phyloP scores from a whole-genome alignment of 2,113 vertebrate genomes.

The Callopanchax toddi region DNA sequence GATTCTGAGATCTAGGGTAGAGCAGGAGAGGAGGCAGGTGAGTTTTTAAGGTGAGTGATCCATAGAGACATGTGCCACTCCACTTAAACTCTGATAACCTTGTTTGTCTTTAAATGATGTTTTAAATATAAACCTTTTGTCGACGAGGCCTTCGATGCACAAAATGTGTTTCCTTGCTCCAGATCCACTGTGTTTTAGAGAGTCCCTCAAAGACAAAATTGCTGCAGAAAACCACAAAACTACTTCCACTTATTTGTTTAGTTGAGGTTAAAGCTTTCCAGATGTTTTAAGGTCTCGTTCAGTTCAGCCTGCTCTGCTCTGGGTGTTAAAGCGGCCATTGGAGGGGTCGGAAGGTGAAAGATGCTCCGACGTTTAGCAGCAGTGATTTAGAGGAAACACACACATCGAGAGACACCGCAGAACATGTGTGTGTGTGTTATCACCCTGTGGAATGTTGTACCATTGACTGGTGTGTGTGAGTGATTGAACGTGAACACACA shows the following conservation, averaged over 20 bases:
- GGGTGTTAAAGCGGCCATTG: conserved; percentile 19
- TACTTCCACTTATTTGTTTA: conserved; percentile 54
- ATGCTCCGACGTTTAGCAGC: conserved; percentile 23
- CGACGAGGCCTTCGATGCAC: conserved; percentile 17
- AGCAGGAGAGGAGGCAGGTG: background rate
- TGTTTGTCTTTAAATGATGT: conserved; percentile 4
- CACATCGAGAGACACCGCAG: conserved; percentile 4
- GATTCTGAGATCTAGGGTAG: background rate
- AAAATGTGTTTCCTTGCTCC: conserved; percentile 32
- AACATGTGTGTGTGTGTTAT: background rate
- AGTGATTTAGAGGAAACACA: conserved; percentile 20
- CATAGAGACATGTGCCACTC: too few species aligned
- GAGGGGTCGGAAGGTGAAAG: conserved; percentile 52
- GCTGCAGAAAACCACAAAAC: conserved; percentile 29
- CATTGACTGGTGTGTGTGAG: background rate
- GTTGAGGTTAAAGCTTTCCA: conserved; percentile 58
- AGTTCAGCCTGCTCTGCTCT: conserved; percentile 34
- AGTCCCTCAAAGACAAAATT: conserved; percentile 39
- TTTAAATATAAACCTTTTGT: background rate
- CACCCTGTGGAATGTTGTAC: background rate
- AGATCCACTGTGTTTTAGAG: conserved; percentile 23
- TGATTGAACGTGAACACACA: conserved; percentile 55
- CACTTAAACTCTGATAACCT: too few species aligned
- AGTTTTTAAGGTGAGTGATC: too few species aligned
- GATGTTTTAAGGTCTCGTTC: conserved; percentile 53